Conservation (phyloP, 2,113 vertebrate species). For the Oenanthe oenanthe region DNA sequence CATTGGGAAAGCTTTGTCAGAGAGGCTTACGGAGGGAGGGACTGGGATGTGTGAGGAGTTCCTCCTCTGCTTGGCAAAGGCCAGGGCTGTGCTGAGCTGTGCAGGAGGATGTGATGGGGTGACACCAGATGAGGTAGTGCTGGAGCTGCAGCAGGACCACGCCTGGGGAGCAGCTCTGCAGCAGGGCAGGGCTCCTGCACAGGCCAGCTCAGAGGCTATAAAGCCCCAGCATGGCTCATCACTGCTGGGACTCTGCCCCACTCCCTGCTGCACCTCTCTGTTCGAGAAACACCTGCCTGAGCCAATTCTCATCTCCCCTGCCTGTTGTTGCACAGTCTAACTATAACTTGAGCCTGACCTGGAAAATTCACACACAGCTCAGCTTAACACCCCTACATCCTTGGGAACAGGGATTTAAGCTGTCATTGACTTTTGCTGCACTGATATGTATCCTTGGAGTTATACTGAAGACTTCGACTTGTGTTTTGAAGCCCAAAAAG, state of each 20-base stretch:
- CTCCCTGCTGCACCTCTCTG: background rate
- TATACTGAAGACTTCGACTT: background rate
- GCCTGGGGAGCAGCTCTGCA: background rate
- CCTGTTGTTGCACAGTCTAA: background rate
- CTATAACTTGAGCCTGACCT: background rate
- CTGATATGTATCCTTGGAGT: background rate
- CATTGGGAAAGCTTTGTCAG: background rate
- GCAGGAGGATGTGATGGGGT: background rate
- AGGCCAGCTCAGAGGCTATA: rapidly evolving
- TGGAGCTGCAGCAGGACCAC: background rate
- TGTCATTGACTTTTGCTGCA: background rate
- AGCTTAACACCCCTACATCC: background rate
- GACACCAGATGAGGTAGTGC: background rate
- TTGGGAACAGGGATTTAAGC: background rate
- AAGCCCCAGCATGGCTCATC: background rate
- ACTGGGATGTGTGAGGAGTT: background rate
- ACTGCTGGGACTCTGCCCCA: background rate
- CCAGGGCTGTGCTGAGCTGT: background rate
- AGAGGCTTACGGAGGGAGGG: background rate
- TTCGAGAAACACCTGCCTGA: background rate
- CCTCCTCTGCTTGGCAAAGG: background rate
- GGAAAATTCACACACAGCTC: background rate
- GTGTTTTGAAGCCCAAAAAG: background rate
- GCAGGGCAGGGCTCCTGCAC: background rate
- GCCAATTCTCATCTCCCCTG: background rate